These are phyloP conservation scores for Clarias gariepinus DNA, from an alignment of 2,113 vertebrate genomes.

Conservation along the genomic window DNA sequence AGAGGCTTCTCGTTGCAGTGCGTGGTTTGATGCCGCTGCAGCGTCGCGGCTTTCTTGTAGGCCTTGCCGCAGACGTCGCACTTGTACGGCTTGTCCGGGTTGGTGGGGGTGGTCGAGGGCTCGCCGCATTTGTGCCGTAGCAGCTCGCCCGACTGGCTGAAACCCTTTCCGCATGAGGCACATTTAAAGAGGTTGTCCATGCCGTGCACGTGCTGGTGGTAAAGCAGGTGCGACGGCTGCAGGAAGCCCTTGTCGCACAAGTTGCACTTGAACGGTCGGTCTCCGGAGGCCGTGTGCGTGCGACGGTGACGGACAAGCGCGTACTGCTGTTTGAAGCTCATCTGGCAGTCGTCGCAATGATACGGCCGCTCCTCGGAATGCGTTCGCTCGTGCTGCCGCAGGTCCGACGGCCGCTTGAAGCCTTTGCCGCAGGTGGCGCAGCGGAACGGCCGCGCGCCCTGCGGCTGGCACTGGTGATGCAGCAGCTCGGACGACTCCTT, in stretches of 20 bases:
- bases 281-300: constrained; percentile 84
- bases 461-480: constrained; percentile 94
- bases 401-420: constrained; percentile 93
- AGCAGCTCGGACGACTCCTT: constrained; percentile 94
- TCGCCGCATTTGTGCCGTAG: constrained; percentile 93
- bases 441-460: constrained; percentile 90
- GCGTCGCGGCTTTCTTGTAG: constrained; percentile 91
- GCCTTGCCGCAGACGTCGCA: constrained; percentile 92
- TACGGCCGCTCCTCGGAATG: constrained; percentile 97
- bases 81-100: constrained; percentile 90
- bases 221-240: constrained; percentile 92
- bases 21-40: constrained; percentile 92
- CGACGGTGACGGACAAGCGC: constrained; percentile 91
- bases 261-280: constrained; percentile 88
- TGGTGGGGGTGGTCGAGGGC: constrained; percentile 67
- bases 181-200: constrained; percentile 98
- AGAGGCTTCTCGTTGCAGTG: constrained; percentile 95
- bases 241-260: constrained; percentile 95
- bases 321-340: constrained; percentile 98
- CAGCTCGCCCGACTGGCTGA: constrained; percentile 92
- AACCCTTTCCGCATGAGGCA: constrained; percentile 94
- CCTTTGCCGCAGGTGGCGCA: constrained; percentile 91
- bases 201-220: constrained; percentile 95
- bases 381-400: constrained; percentile 92
- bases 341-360: constrained; percentile 97